A percentile compares a stretch with the other conserved stretches of the same genome.
phyloP scores from a whole-genome alignment of 2,888 invertebrate species.

The Agelastica alni region DNA sequence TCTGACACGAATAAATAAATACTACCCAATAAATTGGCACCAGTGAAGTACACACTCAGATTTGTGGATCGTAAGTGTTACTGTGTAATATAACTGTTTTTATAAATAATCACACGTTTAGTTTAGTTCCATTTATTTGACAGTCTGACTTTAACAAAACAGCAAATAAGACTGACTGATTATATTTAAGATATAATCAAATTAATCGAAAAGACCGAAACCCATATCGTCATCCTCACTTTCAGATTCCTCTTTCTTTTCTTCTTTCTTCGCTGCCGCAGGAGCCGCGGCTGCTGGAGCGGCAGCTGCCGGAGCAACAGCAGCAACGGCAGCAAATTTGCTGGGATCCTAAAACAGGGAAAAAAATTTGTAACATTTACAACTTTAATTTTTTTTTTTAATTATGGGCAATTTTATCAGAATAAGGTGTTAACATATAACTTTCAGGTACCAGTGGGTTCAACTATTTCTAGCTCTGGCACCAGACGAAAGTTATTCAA shows the following conservation, averaged over 20 bases:
- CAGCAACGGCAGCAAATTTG: conserved; percentile 74
- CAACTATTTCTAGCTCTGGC: conserved; percentile 58
- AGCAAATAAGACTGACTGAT: conserved; percentile 40
- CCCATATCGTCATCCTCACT: conserved; percentile 96
- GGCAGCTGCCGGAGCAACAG: conserved; percentile 66
- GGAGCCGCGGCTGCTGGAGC: conserved; percentile 66
- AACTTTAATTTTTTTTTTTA: background rate
- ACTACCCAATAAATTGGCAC: too few species aligned
- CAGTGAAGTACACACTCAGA: too few species aligned
- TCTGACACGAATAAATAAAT: too few species aligned
- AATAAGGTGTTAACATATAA: conserved; percentile 42
- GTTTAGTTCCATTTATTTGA: conserved; percentile 37
- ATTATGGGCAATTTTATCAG: conserved; percentile 39
- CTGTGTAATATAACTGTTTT: too few species aligned
- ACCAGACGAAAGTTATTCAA: conserved; percentile 45
- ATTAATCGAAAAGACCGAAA: conserved; percentile 89
- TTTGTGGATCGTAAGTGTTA: too few species aligned
- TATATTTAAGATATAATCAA: conserved; percentile 26
- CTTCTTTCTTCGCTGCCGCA: conserved; percentile 73
- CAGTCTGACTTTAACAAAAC: conserved; percentile 46
- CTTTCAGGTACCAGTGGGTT: conserved; percentile 53
- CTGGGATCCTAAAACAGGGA: conserved; percentile 78
- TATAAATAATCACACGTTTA: too few species aligned
- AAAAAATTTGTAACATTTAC: background rate
- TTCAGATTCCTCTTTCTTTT: conserved; percentile 80